phyloP scores from a whole-genome alignment of 2,888 invertebrate genomes.

The Megamerina dolium region DNA sequence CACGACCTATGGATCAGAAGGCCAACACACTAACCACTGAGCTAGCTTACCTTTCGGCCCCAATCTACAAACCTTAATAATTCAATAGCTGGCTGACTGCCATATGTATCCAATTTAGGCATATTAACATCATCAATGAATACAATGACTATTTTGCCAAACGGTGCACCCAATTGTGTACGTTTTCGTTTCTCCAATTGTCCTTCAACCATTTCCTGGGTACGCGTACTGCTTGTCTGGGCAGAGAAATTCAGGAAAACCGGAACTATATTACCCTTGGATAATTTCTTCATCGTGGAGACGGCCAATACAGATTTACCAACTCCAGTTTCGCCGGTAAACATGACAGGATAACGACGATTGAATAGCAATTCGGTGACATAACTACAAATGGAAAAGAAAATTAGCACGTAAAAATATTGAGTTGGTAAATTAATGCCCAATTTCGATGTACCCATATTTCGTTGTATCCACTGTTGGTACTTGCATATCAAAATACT shows the following conservation, averaged over 20 bases:
- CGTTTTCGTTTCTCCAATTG: conserved; percentile 78
- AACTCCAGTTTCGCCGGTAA: conserved; percentile 87
- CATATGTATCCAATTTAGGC: conserved; percentile 81
- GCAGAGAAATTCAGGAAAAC: conserved; percentile 84
- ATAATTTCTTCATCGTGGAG: conserved; percentile 62
- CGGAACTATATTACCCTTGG: conserved; percentile 61
- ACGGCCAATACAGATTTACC: conserved; percentile 85
- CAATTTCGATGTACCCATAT: conserved; percentile 56
- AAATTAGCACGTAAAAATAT: background rate
- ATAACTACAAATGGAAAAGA: conserved; percentile 26
- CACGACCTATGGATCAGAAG: too few relatives aligned
- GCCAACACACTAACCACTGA: too few relatives aligned
- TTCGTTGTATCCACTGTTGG: conserved; percentile 88
- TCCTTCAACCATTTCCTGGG: conserved; percentile 76
- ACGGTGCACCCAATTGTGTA: conserved; percentile 72
- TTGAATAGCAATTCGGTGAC: conserved; percentile 61
- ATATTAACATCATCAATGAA: conserved; percentile 92
- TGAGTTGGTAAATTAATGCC: background rate
- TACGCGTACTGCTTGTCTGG: conserved; percentile 78
- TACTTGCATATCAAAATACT: conserved; percentile 85
- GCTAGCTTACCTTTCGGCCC: too few relatives aligned
- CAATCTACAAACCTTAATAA: conserved; percentile 66
- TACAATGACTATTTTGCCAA: conserved; percentile 74
- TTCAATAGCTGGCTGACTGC: conserved; percentile 89
- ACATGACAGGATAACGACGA: conserved; percentile 71